Conservation (phyloP, 1,140 invertebrate genomes). For the Drosophila saltans region DNA sequence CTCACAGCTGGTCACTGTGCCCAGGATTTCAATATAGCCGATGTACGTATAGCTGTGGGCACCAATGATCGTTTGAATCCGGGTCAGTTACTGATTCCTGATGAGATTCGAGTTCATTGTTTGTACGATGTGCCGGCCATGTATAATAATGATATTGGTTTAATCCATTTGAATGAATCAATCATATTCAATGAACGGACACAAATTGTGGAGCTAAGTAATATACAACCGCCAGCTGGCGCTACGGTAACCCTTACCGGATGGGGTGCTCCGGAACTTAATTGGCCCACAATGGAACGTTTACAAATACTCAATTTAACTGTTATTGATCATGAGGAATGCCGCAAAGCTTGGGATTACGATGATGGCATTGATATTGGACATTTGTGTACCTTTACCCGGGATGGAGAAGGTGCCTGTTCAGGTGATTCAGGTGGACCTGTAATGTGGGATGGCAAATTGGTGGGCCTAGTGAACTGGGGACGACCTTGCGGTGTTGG, state of each 20-base stretch:
- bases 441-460: conserved; percentile 76
- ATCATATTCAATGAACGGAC: conserved; percentile 84
- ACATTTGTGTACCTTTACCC: conserved; percentile 86
- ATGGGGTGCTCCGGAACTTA: conserved; percentile 58
- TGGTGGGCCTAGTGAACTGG: conserved; percentile 85
- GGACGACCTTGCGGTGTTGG: conserved; percentile 84
- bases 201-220: conserved; percentile 66
- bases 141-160: conserved; percentile 84
- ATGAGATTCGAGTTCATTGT: conserved; percentile 53
- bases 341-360: conserved; percentile 42
- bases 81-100: conserved; percentile 45
- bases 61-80: conserved; percentile 61
- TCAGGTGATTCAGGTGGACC: conserved; percentile 86
- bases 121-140: conserved; percentile 66
- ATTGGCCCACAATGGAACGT: conserved; percentile 34
- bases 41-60: conserved; percentile 63
- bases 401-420: conserved; percentile 84
- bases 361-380: conserved; percentile 54
- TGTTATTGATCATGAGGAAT: conserved; percentile 54
- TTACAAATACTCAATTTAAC: conserved; percentile 66
- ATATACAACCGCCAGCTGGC: conserved; percentile 44
- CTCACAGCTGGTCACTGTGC: conserved; percentile 84
- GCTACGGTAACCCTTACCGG: conserved; percentile 83
- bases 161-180: conserved; percentile 81
- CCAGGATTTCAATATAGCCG: conserved; percentile 45